Evolutionary conservation across 2,888 invertebrate species (phyloP).

Genomic region (Thymelicus sylvestris): DNA sequence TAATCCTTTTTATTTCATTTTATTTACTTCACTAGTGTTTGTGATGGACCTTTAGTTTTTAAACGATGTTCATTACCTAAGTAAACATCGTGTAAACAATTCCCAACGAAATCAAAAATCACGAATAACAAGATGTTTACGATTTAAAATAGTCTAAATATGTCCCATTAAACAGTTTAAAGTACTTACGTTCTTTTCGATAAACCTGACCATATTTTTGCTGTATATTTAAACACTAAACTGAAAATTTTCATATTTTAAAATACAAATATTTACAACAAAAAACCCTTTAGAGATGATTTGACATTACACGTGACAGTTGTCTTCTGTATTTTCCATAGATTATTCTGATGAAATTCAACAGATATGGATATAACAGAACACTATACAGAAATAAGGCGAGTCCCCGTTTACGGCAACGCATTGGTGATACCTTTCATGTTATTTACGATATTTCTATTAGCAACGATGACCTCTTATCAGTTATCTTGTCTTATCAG

Average conservation of each 20-base stretch:
- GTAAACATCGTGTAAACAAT: no score
- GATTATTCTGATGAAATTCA: not conserved
- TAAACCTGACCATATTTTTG: conserved; percentile 52
- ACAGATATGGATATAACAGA: no score
- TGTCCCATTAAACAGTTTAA: not conserved
- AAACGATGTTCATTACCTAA: no score
- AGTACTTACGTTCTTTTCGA: conserved; percentile 58
- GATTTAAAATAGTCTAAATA: not conserved
- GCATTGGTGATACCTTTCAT: no score
- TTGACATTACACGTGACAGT: conserved; percentile 20
- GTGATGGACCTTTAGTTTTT: no score
- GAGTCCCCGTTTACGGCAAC: no score
- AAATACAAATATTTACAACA: not conserved
- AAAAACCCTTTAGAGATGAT: not conserved
- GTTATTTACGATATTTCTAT: no score
- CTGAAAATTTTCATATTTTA: conserved; percentile 57
- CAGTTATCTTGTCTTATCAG: no score
- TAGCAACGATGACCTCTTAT: no score
- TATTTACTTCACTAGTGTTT: no score
- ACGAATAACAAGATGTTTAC: not conserved
- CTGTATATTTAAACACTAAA: conserved; percentile 41
- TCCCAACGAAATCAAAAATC: not conserved
- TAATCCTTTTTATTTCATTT: no score
- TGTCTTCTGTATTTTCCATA: not conserved
- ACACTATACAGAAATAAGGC: no score